Evolutionary conservation across 2,888 invertebrate genomes (phyloP).

Genomic region (Lypha dubia): DNA sequence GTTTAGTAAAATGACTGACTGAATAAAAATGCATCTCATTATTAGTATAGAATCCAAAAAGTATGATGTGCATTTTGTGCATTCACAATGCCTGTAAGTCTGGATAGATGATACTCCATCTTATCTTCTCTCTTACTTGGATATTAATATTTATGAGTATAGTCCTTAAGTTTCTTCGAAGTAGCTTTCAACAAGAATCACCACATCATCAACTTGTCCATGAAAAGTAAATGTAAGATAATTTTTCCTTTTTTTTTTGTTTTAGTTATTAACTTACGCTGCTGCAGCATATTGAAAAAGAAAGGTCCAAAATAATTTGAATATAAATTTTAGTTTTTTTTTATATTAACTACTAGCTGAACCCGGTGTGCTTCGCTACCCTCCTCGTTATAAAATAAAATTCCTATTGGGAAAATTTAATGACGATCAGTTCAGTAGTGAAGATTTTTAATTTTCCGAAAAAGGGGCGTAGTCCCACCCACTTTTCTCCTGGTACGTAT

Average conservation of each 20-base stretch:
- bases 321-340: not conserved
- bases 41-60: slow-evolving; percentile 44
- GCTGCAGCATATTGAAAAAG: not conserved
- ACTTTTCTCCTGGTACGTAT: no score
- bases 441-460: no score
- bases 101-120: slow-evolving; percentile 36
- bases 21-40: slow-evolving; percentile 61
- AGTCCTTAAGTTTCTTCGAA: slow-evolving; percentile 34
- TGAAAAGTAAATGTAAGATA: slow-evolving; percentile 16
- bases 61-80: slow-evolving; percentile 19
- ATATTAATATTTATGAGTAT: slow-evolving; percentile 48
- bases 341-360: not conserved
- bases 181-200: slow-evolving; percentile 40
- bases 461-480: no score
- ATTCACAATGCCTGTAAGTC: slow-evolving; percentile 50
- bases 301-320: not conserved
- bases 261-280: not conserved
- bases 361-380: no score
- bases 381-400: no score
- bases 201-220: slow-evolving; percentile 23
- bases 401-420: no score
- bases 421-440: no score
- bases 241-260: not conserved
- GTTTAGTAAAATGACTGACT: slow-evolving; percentile 64
- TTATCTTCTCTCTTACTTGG: slow-evolving; percentile 14